A percentile compares a stretch with the other conserved stretches of the same genome.
These are phyloP conservation scores for Urechis unicinctus DNA, from an alignment of 2,888 invertebrate species.

Conservation along the genomic window DNA sequence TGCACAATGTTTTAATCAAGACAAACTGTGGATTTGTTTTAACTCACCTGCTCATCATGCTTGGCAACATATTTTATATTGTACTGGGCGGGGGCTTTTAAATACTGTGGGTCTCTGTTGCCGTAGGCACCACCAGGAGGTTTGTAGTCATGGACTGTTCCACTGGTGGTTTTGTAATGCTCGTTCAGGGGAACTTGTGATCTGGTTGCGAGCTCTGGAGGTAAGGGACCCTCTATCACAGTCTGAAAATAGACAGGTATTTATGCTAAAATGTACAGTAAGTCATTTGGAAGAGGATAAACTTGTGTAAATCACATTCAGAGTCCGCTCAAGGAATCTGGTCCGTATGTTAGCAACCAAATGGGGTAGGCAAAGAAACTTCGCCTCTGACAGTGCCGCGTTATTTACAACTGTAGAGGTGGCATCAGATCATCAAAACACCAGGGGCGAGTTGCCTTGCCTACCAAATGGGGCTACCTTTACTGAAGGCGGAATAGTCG, in stretches of 20 bases:
- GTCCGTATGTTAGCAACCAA: too few relatives aligned
- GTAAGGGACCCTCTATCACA: conserved; percentile 44
- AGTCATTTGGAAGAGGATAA: conserved; percentile 1
- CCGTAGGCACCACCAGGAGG: conserved; percentile 35
- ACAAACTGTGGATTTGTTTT: too few relatives aligned
- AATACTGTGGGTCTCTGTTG: conserved; percentile 34
- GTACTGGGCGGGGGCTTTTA: conserved; percentile 48
- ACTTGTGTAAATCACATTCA: too few relatives aligned
- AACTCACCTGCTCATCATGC: conserved; percentile 44
- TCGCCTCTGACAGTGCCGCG: too few relatives aligned
- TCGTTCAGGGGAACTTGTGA: conserved; percentile 40
- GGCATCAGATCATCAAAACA: too few relatives aligned
- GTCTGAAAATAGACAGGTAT: neutral
- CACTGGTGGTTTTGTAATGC: conserved; percentile 44
- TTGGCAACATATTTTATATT: conserved; percentile 48
- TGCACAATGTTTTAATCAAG: too few relatives aligned
- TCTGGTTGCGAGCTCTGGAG: conserved; percentile 39
- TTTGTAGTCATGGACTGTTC: conserved; percentile 43
- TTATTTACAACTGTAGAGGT: too few relatives aligned
- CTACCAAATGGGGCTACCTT: too few relatives aligned
- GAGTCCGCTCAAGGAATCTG: too few relatives aligned
- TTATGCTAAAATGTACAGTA: neutral
- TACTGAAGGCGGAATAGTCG: too few relatives aligned
- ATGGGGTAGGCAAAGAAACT: too few relatives aligned
- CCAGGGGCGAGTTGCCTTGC: too few relatives aligned